Evolutionary conservation across 1,140 invertebrate genomes (phyloP).

Genomic region (Globodera rostochiensis): DNA sequence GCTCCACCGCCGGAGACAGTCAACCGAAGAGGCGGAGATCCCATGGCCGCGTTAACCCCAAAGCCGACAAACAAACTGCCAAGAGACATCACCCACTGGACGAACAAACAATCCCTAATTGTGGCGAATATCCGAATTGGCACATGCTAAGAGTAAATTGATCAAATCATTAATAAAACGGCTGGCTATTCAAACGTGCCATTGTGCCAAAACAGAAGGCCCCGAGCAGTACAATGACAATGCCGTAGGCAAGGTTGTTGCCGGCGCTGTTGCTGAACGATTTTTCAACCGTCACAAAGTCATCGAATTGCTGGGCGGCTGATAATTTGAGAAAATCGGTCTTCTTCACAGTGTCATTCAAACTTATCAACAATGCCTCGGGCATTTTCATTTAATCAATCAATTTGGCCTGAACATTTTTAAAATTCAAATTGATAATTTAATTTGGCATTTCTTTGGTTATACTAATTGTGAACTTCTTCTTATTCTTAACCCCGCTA

Average conservation of each 20-base stretch:
- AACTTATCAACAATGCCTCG: background rate
- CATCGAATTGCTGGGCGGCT: background rate
- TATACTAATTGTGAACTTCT: no score
- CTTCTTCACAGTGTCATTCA: background rate
- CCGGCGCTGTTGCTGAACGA: no score
- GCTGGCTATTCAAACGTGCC: background rate
- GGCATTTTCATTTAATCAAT: background rate
- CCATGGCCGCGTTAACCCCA: slow-evolving; percentile 28
- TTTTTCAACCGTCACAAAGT: background rate
- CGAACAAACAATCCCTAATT: slow-evolving; percentile 38
- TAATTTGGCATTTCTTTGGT: background rate
- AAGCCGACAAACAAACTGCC: slow-evolving; percentile 38
- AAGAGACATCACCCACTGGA: slow-evolving; percentile 40
- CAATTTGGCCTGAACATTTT: no score
- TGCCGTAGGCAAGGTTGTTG: slow-evolving; percentile 5
- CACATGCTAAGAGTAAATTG: slow-evolving; percentile 22
- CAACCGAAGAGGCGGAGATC: slow-evolving; percentile 30
- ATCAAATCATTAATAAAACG: background rate
- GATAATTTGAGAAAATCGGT: background rate
- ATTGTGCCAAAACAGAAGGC: slow-evolving; percentile 35
- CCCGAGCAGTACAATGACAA: slow-evolving; percentile 23
- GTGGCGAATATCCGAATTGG: slow-evolving; percentile 32
- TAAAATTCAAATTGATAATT: background rate
- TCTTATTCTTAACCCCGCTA: background rate
- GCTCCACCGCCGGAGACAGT: slow-evolving; percentile 21